These are phyloP conservation scores for Drymonia ruficornis DNA, from an alignment of 2,888 invertebrate genomes.

Conservation along the genomic window DNA sequence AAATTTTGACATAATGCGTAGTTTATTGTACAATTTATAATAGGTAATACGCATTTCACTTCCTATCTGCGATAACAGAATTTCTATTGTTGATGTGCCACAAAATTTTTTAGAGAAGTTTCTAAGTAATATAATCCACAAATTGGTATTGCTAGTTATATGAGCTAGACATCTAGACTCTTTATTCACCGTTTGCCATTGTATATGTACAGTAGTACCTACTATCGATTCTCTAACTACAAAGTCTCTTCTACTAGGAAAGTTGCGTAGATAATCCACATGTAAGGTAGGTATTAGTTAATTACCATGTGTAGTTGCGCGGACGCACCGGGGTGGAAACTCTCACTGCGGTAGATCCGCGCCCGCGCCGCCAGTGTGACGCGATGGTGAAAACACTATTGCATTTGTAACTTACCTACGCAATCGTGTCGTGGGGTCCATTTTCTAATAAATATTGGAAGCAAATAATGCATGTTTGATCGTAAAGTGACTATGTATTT, in stretches of 20 bases:
- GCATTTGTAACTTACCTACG: slow-evolving; percentile 28
- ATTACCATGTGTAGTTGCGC: slow-evolving; percentile 46
- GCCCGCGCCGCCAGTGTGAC: slow-evolving; percentile 43
- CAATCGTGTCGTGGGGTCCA: not conserved
- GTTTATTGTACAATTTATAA: slow-evolving; percentile 1
- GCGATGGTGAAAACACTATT: slow-evolving; percentile 67
- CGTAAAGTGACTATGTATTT: too few relatives aligned
- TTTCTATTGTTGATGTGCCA: too few relatives aligned
- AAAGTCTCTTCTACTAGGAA: not conserved
- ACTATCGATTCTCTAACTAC: not conserved
- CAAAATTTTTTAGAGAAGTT: too few relatives aligned
- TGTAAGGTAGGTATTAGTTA: slow-evolving; percentile 41
- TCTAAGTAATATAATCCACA: too few relatives aligned
- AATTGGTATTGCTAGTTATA: too few relatives aligned
- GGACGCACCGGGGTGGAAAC: slow-evolving; percentile 65
- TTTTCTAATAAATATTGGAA: not conserved
- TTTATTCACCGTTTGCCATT: too few relatives aligned
- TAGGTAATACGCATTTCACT: slow-evolving; percentile 8
- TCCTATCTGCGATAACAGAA: not conserved
- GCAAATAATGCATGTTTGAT: too few relatives aligned
- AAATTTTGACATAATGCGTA: slow-evolving; percentile 29
- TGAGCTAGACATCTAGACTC: too few relatives aligned
- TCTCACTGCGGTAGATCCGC: slow-evolving; percentile 38
- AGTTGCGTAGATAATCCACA: slow-evolving; percentile 20
- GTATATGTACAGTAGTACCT: too few relatives aligned